Evolutionary conservation across 2,888 invertebrate species (phyloP), one percentile per base, ranked within the genome.

Genomic region (Tetheella fluctuosa): DNA sequence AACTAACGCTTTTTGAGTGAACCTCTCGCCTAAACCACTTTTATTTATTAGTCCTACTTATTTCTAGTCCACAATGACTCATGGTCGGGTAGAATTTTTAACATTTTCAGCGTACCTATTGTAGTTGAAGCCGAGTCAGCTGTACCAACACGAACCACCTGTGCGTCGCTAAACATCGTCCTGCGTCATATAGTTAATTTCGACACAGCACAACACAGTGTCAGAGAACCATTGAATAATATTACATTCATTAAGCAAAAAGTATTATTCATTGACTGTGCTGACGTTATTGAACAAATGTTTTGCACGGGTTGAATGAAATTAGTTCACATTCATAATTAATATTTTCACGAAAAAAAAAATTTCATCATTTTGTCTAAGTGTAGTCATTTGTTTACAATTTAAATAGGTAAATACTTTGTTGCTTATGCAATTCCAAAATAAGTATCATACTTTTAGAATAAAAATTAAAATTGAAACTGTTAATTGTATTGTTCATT

Each of bases 141-240:
- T 90, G 90, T 70, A 76, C 75, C 68, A 85, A 90, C 79, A 86
- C 6, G 23, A 61, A 71, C 66, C 87, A 86, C 81, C 84, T 87
- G 86, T 74, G 79, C 69, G 68, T 63, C 70, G 59, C 71, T 76
- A 79, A 80, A 81, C 80, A 77, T 64, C 61, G 63, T 67, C 77
- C 83, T 89, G 87, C 91, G 91, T 91, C 91, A 91, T 84, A 61
- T 65, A 67, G 82, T 80, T 79, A 86, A 89, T 89, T 89, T 89
- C 71, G 83, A 86, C 79, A 84, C 68, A 69, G 67, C 76, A 81
- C 64, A 69, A 67, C 70, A 70, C 34, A 55, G 28, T 60, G 25
- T 48, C 48, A 20, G 48, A 10, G 48, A 48, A 48, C 58, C 71
- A 74, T 80, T 83, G 71, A 82, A 82, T 80, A 80, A 82, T 71